These are phyloP conservation scores for Platysteira castanea DNA, from an alignment of 2,113 vertebrate genomes.

Conservation along the genomic window DNA sequence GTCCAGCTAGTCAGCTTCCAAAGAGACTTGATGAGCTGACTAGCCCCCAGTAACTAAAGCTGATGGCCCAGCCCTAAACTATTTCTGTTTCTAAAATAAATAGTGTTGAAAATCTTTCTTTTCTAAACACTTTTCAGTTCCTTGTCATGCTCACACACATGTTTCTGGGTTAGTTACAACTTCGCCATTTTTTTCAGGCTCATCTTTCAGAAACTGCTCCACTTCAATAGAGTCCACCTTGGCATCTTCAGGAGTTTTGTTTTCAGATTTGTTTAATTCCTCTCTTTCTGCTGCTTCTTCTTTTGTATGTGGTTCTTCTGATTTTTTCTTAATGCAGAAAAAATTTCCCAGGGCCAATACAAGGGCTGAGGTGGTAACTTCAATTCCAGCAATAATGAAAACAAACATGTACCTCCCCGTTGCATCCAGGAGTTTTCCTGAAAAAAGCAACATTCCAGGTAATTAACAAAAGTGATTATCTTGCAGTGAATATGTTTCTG, in stretches of 20 bases:
- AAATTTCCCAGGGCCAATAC: constrained; percentile 82
- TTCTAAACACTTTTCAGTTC: background rate
- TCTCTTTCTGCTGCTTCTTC: constrained; percentile 61
- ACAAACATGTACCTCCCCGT: constrained; percentile 84
- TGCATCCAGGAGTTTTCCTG: constrained; percentile 86
- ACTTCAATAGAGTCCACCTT: constrained; percentile 70
- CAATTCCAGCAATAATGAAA: constrained; percentile 87
- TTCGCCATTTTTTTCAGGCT: constrained; percentile 72
- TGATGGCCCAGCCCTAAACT: constrained; percentile 56
- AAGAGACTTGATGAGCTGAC: constrained; percentile 25
- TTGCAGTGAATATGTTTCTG: background rate
- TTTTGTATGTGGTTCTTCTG: constrained; percentile 51
- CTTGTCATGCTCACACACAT: constrained; percentile 69
- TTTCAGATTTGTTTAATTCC: constrained; percentile 60
- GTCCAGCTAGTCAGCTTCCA: constrained; percentile 31
- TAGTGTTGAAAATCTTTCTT: constrained; percentile 35
- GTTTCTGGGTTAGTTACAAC: constrained; percentile 76
- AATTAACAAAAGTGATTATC: background rate
- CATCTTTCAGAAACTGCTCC: constrained; percentile 74
- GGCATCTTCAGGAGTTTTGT: constrained; percentile 21
- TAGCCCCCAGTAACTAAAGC: constrained; percentile 33
- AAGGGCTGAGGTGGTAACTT: constrained; percentile 82
- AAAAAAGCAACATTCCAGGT: background rate
- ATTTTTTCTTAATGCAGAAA: constrained; percentile 79
- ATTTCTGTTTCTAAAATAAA: constrained; percentile 75